These are phyloP conservation scores for Parascotia fuliginaria DNA, from an alignment of 2,888 invertebrate species.

Conservation along the genomic window DNA sequence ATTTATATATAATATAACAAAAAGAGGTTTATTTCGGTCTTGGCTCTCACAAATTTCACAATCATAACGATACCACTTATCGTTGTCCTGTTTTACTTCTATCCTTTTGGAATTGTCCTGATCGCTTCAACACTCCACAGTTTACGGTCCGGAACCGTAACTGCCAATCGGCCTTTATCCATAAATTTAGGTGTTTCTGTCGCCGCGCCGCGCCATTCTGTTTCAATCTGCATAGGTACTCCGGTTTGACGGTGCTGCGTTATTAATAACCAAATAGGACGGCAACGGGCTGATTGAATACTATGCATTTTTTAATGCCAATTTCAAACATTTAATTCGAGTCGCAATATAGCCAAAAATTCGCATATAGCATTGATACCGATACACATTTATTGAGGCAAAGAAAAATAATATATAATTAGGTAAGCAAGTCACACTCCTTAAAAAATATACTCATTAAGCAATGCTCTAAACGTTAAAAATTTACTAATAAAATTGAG, in stretches of 20 bases:
- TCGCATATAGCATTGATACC: too few species aligned
- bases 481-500: too few species aligned
- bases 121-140: slow-evolving; percentile 19
- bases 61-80: slow-evolving; percentile 31
- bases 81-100: slow-evolving; percentile 16
- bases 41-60: slow-evolving; percentile 23
- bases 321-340: slow-evolving; percentile 28
- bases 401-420: too few species aligned
- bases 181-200: slow-evolving; percentile 25
- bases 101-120: slow-evolving; percentile 31
- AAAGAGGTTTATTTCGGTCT: slow-evolving; percentile 13
- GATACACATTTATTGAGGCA: too few species aligned
- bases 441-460: too few species aligned
- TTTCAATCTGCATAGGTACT: too few species aligned
- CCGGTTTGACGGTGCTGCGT: slow-evolving; percentile 23
- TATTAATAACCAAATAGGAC: slow-evolving; percentile 29
- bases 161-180: slow-evolving; percentile 32
- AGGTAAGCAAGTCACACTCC: too few species aligned
- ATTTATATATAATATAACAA: slow-evolving; percentile 5
- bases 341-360: not conserved
- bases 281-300: slow-evolving; percentile 5
- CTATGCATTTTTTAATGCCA: slow-evolving; percentile 36
- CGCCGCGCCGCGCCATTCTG: slow-evolving; percentile 36
- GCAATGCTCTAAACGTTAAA: too few species aligned
- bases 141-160: slow-evolving; percentile 20